phyloP scores from a whole-genome alignment of 2,797 vertebrate species.

The Sebastolobus altivelis region DNA sequence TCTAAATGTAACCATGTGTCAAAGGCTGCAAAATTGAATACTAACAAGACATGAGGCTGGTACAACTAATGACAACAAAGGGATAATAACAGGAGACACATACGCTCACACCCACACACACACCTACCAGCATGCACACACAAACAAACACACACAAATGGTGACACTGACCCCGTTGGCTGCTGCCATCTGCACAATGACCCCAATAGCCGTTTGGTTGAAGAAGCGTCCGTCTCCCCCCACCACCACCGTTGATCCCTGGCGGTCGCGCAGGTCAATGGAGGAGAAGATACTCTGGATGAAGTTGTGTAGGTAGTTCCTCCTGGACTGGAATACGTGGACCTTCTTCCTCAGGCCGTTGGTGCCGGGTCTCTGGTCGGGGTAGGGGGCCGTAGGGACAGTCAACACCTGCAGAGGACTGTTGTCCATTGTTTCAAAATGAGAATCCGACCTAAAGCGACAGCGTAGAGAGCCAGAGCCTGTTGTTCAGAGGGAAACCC shows the following conservation, averaged over 20 bases:
- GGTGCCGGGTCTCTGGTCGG: conserved; percentile 92
- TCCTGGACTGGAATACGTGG: conserved; percentile 89
- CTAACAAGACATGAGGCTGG: background rate
- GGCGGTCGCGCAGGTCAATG: conserved; percentile 95
- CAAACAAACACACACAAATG: conserved; percentile 40
- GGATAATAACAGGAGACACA: conserved; percentile 1
- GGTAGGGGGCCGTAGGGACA: conserved; percentile 90
- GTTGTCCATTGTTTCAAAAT: conserved; percentile 85
- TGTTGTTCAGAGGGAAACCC: conserved; percentile 68
- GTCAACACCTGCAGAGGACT: conserved; percentile 91
- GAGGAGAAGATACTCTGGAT: conserved; percentile 96
- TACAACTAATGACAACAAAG: background rate
- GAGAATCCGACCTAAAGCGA: conserved; percentile 32
- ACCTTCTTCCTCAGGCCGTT: conserved; percentile 92
- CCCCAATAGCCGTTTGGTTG: conserved; percentile 91
- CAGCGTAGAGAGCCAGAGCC: conserved; percentile 31
- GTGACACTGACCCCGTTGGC: conserved; percentile 97
- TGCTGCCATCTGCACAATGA: conserved; percentile 96
- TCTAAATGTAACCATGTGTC: background rate
- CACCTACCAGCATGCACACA: conserved; percentile 20
- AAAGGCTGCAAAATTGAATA: background rate
- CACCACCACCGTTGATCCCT: conserved; percentile 94
- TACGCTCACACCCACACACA: conserved; percentile 5
- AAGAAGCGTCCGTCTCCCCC: conserved; percentile 97
- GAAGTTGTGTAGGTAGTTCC: conserved; percentile 95